Evolutionary conservation across 2,797 vertebrate species (phyloP).

Genomic region (Aplochiton taeniatus): DNA sequence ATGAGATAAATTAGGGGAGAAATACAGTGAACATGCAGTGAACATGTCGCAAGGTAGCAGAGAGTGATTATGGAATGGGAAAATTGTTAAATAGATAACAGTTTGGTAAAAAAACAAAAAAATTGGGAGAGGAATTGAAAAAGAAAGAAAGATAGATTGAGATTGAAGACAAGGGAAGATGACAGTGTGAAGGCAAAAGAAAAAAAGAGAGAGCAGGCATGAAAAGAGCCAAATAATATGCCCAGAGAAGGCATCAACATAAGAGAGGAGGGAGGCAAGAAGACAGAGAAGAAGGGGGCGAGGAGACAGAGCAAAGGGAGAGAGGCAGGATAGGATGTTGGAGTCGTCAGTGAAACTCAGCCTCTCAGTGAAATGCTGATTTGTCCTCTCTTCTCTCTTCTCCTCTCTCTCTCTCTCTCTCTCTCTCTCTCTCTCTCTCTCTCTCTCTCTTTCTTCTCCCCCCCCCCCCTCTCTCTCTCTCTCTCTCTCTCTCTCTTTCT

Average conservation of each 20-base stretch:
- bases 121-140: not conserved
- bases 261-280: not conserved
- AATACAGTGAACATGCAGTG: not conserved
- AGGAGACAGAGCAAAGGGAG: slow-evolving; percentile 12
- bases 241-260: not conserved
- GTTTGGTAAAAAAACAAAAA: not conserved
- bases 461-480: not conserved
- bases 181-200: not conserved
- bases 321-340: slow-evolving; percentile 35
- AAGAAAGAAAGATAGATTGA: not conserved
- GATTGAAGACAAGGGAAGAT: not conserved
- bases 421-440: not conserved
- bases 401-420: not conserved
- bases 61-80: not conserved
- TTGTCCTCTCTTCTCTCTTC: slow-evolving; percentile 10
- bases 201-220: not conserved
- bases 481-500: not conserved
- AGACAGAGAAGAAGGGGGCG: slow-evolving; percentile 10
- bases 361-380: slow-evolving; percentile 42
- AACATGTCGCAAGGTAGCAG: not conserved
- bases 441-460: not conserved
- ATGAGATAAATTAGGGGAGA: too few relatives aligned
- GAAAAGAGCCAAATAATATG: not conserved
- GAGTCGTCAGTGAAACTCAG: slow-evolving; percentile 57
- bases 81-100: not conserved